Conservation (phyloP, 2,888 invertebrate species). For the Acleris cristana region DNA sequence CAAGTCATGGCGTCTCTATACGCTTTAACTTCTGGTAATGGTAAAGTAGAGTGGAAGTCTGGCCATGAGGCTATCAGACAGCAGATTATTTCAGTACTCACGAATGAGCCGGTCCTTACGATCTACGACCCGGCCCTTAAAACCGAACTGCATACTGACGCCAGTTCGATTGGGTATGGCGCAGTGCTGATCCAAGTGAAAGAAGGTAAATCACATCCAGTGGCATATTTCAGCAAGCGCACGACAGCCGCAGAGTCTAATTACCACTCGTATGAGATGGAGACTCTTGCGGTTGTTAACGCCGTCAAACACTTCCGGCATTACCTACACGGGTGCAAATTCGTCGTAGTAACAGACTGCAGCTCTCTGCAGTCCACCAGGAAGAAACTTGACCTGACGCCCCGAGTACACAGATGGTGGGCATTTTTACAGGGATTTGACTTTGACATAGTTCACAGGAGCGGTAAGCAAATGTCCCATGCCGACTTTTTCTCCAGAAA, state of each 20-base stretch:
- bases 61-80: constrained; percentile 6
- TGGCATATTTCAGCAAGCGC: constrained; percentile 5
- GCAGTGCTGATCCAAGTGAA: constrained; percentile 1
- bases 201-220: neutral
- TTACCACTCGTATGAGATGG: constrained; percentile 10
- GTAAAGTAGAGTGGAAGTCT: constrained; percentile 10
- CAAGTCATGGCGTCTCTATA: neutral
- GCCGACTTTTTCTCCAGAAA: constrained; percentile 10
- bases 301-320: too few relatives aligned
- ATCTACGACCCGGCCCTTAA: neutral
- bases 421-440: constrained; percentile 9
- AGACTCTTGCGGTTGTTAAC: neutral
- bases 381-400: neutral
- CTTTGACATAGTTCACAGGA: constrained; percentile 7
- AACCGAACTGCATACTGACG: constrained; percentile 14
- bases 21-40: constrained; percentile 4
- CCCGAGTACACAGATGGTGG: constrained; percentile 16
- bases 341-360: constrained; percentile 2
- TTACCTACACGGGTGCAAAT: too few relatives aligned
- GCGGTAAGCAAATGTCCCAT: constrained; percentile 11
- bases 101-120: constrained; percentile 2
- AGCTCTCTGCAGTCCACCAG: constrained; percentile 1
- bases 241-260: neutral
- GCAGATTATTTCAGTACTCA: constrained; percentile 1
- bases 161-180: constrained; percentile 1